phyloP scores from a whole-genome alignment of 2,888 invertebrate genomes.

The Drosophila cyrtoloma region DNA sequence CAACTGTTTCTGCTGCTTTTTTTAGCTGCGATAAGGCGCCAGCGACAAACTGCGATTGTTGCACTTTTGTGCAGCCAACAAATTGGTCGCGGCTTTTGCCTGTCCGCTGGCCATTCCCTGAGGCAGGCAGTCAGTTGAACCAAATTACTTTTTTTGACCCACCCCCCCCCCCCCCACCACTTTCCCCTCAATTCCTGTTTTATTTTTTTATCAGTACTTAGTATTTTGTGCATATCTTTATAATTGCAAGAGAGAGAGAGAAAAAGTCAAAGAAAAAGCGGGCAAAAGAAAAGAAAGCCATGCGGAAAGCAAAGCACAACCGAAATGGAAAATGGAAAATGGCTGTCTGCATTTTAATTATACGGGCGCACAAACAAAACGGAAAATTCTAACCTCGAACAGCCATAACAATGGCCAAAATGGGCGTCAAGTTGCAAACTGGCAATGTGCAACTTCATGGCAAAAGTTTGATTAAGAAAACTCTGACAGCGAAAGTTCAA shows the following conservation, averaged over 20 bases:
- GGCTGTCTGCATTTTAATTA: constrained; percentile 81
- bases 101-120: constrained; percentile 20
- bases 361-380: constrained; percentile 45
- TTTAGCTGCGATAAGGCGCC: constrained; percentile 38
- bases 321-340: constrained; percentile 42
- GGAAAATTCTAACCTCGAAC: constrained; percentile 68
- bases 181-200: neutral
- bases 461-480: constrained; percentile 81
- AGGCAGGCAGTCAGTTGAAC: constrained; percentile 61
- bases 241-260: constrained; percentile 58
- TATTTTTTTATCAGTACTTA: constrained; percentile 52
- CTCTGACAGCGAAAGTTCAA: constrained; percentile 46
- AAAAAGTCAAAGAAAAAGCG: constrained; percentile 6
- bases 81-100: constrained; percentile 60
- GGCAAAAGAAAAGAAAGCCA: constrained; percentile 32
- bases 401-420: constrained; percentile 45
- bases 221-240: constrained; percentile 71
- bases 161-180: too few relatives aligned
- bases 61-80: constrained; percentile 51
- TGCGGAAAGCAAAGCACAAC: constrained; percentile 48
- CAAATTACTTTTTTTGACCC: constrained; percentile 63
- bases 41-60: constrained; percentile 28
- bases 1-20: neutral
- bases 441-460: constrained; percentile 56
- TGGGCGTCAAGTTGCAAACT: constrained; percentile 40